phyloP scores from a whole-genome alignment of 2,113 vertebrate genomes.

The Tragelaphus buxtoni region DNA sequence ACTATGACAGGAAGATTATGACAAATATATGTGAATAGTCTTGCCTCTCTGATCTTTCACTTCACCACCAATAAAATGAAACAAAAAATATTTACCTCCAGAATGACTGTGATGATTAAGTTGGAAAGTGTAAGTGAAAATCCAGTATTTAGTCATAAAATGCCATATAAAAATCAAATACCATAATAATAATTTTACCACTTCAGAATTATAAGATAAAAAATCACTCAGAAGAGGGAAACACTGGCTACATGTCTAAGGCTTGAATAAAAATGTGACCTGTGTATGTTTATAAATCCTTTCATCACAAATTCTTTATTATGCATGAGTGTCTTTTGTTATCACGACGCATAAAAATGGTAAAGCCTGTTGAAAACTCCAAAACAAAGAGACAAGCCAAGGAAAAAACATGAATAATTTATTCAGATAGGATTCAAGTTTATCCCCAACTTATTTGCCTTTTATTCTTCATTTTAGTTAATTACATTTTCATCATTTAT shows the following conservation, averaged over 20 bases:
- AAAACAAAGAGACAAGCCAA: conserved; percentile 56
- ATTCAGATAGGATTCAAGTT: conserved; percentile 74
- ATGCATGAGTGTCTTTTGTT: background rate
- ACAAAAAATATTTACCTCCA: background rate
- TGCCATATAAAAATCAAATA: background rate
- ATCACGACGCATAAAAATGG: background rate
- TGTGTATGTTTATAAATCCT: background rate
- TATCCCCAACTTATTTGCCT: conserved; percentile 77
- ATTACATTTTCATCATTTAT: conserved; percentile 79
- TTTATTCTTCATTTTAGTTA: conserved; percentile 85
- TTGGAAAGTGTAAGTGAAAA: background rate
- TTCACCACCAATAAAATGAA: background rate
- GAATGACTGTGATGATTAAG: background rate
- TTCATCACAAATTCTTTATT: background rate
- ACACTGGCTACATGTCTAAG: background rate
- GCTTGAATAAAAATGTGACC: background rate
- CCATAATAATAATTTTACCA: background rate
- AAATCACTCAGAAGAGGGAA: background rate
- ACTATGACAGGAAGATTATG: background rate
- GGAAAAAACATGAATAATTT: conserved; percentile 72
- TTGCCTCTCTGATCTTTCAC: background rate
- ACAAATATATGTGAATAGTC: background rate
- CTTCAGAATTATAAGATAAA: background rate
- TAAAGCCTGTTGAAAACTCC: background rate
- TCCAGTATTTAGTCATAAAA: background rate